A percentile compares a stretch with the other conserved stretches of the same genome.
These are phyloP conservation scores for Beris morrisii DNA, from an alignment of 2,888 invertebrate species.

Conservation along the genomic window DNA sequence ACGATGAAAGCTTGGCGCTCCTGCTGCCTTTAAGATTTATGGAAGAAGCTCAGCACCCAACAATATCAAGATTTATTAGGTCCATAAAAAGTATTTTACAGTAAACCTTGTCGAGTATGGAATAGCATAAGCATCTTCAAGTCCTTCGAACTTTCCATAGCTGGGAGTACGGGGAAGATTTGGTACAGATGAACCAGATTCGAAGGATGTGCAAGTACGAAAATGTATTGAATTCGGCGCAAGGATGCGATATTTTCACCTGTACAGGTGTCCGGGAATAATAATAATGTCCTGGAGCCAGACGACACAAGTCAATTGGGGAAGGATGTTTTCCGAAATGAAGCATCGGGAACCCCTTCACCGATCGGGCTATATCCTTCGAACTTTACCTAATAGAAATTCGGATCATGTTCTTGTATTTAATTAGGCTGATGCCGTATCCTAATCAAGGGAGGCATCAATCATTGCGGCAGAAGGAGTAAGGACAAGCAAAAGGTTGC, in stretches of 20 bases:
- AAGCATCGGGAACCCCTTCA: too few relatives aligned
- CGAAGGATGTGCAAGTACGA: too few relatives aligned
- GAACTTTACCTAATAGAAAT: background rate
- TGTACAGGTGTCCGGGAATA: too few relatives aligned
- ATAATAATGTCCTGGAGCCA: too few relatives aligned
- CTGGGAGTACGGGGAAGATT: background rate
- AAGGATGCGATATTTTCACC: too few relatives aligned
- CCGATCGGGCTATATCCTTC: too few relatives aligned
- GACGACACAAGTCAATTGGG: too few relatives aligned
- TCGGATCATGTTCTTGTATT: conserved; percentile 1
- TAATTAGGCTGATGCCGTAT: conserved; percentile 1
- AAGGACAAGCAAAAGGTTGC: background rate
- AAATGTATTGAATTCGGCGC: background rate
- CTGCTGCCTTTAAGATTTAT: conserved; percentile 34
- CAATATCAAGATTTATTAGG: conserved; percentile 37
- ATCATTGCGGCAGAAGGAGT: background rate
- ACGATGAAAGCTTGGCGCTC: conserved; percentile 25
- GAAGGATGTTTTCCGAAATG: too few relatives aligned
- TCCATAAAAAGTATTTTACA: conserved; percentile 36
- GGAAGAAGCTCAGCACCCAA: conserved; percentile 36
- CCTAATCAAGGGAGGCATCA: conserved; percentile 3
- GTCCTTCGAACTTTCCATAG: conserved; percentile 14
- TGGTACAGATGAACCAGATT: background rate
- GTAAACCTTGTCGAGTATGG: background rate
- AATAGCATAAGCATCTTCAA: conserved; percentile 1